Conservation (phyloP, 1,140 invertebrate species). For the Halyomorpha halys region DNA sequence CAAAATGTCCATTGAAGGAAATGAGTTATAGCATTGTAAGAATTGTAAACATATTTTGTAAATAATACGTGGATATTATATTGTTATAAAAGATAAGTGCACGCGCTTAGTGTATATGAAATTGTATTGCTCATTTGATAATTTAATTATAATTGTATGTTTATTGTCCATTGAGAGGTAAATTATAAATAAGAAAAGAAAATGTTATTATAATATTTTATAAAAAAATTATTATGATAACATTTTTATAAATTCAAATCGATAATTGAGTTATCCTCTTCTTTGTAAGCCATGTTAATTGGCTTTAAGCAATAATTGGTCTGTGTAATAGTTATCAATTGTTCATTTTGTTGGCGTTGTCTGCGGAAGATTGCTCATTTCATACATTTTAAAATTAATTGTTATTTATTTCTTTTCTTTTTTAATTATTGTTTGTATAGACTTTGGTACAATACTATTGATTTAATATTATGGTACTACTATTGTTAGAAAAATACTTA, state of each 20-base stretch:
- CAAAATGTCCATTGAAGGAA: constrained; percentile 13
- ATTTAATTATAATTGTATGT: constrained; percentile 20
- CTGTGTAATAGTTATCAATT: constrained; percentile 3
- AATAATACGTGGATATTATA: constrained; percentile 19
- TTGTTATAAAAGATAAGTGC: constrained; percentile 20
- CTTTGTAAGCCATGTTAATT: constrained; percentile 3
- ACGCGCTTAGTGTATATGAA: constrained; percentile 25
- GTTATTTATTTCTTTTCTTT: no score
- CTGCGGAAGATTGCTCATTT: no score
- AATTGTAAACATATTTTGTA: constrained; percentile 19
- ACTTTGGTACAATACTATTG: no score
- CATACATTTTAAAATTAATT: no score
- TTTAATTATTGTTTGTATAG: no score
- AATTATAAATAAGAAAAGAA: constrained; percentile 10
- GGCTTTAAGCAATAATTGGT: constrained; percentile 17
- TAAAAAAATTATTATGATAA: constrained; percentile 10
- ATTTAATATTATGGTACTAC: no score
- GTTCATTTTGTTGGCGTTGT: no score
- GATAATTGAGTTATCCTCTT: neutral
- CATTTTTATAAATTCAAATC: constrained; percentile 5
- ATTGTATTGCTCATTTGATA: constrained; percentile 25
- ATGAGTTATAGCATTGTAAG: constrained; percentile 17
- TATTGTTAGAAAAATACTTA: constrained; percentile 2
- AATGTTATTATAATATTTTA: constrained; percentile 12
- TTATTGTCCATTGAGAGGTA: constrained; percentile 18